Conservation (phyloP, 2,113 vertebrate genomes). For the Epinephelus lanceolatus region DNA sequence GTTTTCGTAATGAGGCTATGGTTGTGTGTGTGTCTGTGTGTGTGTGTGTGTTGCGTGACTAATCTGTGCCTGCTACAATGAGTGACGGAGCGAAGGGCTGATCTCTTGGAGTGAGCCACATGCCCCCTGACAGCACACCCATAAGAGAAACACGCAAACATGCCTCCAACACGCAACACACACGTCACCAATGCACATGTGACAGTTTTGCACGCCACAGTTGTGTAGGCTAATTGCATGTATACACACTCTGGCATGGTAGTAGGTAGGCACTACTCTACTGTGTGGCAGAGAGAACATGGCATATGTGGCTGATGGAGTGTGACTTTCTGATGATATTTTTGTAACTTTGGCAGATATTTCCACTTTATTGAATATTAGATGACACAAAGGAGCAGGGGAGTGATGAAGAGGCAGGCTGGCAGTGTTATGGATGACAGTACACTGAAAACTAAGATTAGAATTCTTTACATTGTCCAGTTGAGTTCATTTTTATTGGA, state of each 20-base stretch:
- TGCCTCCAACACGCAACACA: constrained; percentile 67
- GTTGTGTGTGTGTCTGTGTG: constrained; percentile 49
- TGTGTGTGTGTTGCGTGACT: constrained; percentile 70
- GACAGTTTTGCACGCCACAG: constrained; percentile 60
- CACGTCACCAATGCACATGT: constrained; percentile 62
- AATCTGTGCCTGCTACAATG: constrained; percentile 71
- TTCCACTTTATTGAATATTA: not conserved
- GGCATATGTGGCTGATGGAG: not conserved
- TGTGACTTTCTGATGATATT: constrained; percentile 7
- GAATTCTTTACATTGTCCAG: not conserved
- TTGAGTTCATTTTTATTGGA: not conserved
- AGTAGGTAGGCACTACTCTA: not conserved
- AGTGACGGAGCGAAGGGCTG: constrained; percentile 68
- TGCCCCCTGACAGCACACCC: constrained; percentile 71
- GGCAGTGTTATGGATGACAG: no score
- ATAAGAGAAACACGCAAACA: constrained; percentile 76
- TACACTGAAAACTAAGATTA: not conserved
- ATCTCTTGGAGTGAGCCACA: constrained; percentile 76
- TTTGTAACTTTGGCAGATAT: not conserved
- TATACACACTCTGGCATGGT: constrained; percentile 10
- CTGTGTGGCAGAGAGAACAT: not conserved
- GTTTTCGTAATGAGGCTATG: constrained; percentile 50
- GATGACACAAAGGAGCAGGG: constrained; percentile 3
- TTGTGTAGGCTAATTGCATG: constrained; percentile 51
- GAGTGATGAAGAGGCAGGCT: not conserved